A percentile compares a stretch with the other conserved stretches of the same genome.
Conservation (phyloP, 1,140 invertebrate genomes). For the Anthonomus grandis region DNA sequence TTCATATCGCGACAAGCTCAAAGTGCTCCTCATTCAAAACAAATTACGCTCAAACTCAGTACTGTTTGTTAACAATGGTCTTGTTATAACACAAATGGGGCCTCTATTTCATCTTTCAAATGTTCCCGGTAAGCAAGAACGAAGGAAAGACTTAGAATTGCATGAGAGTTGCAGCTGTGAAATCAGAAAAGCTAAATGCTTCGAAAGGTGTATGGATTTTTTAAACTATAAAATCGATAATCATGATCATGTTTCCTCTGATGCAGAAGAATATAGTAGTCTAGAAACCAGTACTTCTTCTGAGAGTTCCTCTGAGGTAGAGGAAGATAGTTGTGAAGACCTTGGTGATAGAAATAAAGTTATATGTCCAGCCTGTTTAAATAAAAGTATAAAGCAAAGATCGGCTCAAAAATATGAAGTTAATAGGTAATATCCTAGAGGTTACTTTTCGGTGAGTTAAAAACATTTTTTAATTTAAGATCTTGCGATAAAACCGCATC, state of each 20-base stretch:
- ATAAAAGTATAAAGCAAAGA: no score
- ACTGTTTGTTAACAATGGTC: constrained; percentile 33
- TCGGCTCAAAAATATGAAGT: no score
- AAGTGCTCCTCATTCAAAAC: constrained; percentile 11
- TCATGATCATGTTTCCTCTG: not conserved
- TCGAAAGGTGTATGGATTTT: constrained; percentile 8
- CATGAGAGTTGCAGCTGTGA: constrained; percentile 3
- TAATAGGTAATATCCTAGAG: no score
- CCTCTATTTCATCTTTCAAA: constrained; percentile 17
- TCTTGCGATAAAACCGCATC: no score
- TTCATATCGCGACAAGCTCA: constrained; percentile 16
- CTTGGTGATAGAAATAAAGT: not conserved
- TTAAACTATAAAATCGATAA: constrained; percentile 9
- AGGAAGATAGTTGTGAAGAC: not conserved
- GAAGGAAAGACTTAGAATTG: not conserved
- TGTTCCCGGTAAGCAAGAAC: not conserved
- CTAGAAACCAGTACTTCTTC: not conserved
- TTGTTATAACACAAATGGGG: constrained; percentile 16
- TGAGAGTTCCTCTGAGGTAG: not conserved
- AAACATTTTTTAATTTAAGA: no score
- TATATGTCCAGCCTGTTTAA: not conserved
- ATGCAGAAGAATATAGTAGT: constrained; percentile 1
- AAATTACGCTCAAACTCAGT: constrained; percentile 18
- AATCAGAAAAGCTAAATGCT: constrained; percentile 14
- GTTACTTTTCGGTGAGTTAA: no score